Percentiles rank a stretch among this genome's conserved stretches.
Evolutionary conservation across 2,113 vertebrate genomes (phyloP).

Genomic region (Zosterops pallidus): DNA sequence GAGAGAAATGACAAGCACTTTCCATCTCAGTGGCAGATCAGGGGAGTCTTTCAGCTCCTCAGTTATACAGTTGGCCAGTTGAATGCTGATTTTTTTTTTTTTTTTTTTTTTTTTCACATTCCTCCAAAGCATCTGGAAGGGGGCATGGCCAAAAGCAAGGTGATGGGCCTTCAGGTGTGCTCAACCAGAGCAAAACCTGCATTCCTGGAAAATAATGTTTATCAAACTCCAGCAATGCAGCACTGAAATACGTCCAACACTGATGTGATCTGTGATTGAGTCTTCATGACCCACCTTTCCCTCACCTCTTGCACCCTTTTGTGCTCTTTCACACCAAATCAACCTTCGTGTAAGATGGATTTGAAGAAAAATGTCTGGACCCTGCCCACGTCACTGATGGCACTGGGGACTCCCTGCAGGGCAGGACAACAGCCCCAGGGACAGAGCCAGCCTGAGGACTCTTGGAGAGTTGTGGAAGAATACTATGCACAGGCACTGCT

Average conservation of each 20-base stretch:
- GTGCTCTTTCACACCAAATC: background rate
- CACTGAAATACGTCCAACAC: background rate
- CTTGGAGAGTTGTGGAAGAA: background rate
- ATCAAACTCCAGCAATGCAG: rapidly evolving
- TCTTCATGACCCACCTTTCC: background rate
- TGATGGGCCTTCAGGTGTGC: background rate
- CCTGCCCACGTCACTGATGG: rapidly evolving
- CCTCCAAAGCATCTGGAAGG: background rate
- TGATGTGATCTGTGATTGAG: background rate
- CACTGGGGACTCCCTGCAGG: background rate
- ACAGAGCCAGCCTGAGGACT: background rate
- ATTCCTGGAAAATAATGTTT: background rate
- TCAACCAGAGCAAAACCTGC: background rate
- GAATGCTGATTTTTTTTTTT: background rate
- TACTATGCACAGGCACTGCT: rapidly evolving
- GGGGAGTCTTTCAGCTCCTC: background rate
- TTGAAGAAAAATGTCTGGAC: background rate
- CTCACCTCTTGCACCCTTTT: background rate
- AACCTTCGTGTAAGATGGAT: background rate
- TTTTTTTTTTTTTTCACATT: background rate
- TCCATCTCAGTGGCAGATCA: background rate
- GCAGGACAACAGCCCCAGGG: background rate
- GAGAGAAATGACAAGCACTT: background rate
- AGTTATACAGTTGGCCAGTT: background rate
- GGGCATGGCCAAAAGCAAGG: background rate